phyloP scores from a whole-genome alignment of 1,140 invertebrate species.

The Ganaspis sp. region DNA sequence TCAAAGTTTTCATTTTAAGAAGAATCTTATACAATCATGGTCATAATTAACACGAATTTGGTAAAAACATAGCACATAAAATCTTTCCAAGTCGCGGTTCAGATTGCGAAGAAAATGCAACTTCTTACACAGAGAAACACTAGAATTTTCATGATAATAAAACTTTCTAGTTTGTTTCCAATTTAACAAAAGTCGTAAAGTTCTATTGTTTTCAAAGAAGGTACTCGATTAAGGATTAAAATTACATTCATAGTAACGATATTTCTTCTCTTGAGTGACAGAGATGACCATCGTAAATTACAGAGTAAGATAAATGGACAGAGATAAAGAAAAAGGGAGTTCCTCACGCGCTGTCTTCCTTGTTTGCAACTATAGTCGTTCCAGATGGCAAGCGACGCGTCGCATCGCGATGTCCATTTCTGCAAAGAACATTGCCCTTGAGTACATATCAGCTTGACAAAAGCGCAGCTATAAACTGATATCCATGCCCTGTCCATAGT shows the following conservation, averaged over 20 bases:
- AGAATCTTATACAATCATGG: too few species aligned
- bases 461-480: constrained; percentile 37
- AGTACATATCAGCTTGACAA: constrained; percentile 45
- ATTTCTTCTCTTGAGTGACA: constrained; percentile 11
- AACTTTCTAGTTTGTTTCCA: neutral
- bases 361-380: constrained; percentile 45
- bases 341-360: constrained; percentile 51
- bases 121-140: neutral
- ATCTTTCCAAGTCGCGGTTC: too few species aligned
- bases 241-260: constrained; percentile 6
- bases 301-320: constrained; percentile 42
- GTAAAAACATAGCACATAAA: too few species aligned
- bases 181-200: neutral
- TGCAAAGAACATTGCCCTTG: constrained; percentile 51
- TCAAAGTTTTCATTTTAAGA: too few species aligned
- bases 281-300: constrained; percentile 44
- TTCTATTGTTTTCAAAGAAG: neutral
- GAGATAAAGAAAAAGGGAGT: constrained; percentile 32
- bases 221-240: neutral
- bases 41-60: too few species aligned
- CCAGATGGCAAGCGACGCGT: constrained; percentile 57
- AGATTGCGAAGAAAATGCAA: neutral
- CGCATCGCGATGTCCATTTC: constrained; percentile 52
- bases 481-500: neutral
- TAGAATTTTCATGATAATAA: neutral